These are phyloP conservation scores for Drosophila tsacasi DNA, from an alignment of 1,140 invertebrate species.

Conservation along the genomic window DNA sequence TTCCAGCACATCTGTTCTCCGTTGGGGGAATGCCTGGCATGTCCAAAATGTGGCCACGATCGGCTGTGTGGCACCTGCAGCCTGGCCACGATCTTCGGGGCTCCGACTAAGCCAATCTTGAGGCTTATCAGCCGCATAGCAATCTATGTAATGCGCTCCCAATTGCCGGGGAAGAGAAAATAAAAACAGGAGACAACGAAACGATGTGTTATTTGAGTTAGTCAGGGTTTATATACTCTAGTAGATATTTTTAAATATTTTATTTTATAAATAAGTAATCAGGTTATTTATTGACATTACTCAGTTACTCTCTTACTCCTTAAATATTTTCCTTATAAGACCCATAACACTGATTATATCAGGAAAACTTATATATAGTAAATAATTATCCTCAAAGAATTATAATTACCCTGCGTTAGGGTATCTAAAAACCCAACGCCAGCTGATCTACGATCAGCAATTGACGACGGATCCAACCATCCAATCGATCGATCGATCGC, in stretches of 20 bases:
- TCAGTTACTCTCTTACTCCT: too few relatives aligned
- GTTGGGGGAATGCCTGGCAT: slow-evolving; percentile 49
- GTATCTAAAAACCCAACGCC: slow-evolving; percentile 14
- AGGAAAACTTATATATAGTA: too few relatives aligned
- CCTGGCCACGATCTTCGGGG: slow-evolving; percentile 48
- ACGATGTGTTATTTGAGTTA: too few relatives aligned
- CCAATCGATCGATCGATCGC: slow-evolving; percentile 44
- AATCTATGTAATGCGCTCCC: slow-evolving; percentile 69
- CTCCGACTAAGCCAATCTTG: slow-evolving; percentile 21
- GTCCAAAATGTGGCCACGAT: slow-evolving; percentile 73
- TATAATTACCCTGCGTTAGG: neutral
- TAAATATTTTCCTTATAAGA: too few relatives aligned
- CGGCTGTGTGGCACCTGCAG: slow-evolving; percentile 67
- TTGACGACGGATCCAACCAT: slow-evolving; percentile 29
- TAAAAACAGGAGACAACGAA: neutral
- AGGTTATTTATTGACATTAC: too few relatives aligned
- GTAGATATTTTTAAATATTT: too few relatives aligned
- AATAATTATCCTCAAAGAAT: too few relatives aligned
- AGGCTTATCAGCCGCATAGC: slow-evolving; percentile 72
- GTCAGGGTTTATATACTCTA: neutral
- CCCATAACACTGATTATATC: too few relatives aligned
- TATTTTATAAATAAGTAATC: neutral
- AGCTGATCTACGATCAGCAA: slow-evolving; percentile 54
- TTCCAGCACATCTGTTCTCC: slow-evolving; percentile 50
- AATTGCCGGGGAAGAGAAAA: slow-evolving; percentile 49